These are phyloP conservation scores for Rousettus madagascariensis DNA, from an alignment of 2,797 vertebrate genomes.

Conservation along the genomic window DNA sequence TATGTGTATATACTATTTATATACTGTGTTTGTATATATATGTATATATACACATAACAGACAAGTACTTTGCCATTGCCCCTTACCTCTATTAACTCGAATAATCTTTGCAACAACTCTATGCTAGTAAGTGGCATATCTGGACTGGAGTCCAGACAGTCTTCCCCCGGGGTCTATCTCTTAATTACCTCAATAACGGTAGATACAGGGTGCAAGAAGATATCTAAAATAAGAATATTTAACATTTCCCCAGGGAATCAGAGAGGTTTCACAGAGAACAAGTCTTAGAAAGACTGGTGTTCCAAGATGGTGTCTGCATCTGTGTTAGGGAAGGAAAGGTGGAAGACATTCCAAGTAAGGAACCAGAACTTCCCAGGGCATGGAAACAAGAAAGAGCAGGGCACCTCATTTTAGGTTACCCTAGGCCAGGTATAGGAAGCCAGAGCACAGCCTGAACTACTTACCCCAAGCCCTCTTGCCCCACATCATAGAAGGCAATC, in stretches of 20 bases:
- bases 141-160: not conserved
- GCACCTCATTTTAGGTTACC: not conserved
- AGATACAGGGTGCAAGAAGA: not conserved
- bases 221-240: not conserved
- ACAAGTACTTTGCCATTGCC: not conserved
- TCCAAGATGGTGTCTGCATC: not conserved
- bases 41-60: too few relatives aligned
- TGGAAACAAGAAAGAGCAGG: not conserved
- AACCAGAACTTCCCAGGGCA: not conserved
- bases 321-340: not conserved
- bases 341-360: not conserved
- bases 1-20: not conserved
- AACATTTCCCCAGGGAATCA: not conserved
- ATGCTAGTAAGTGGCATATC: not conserved
- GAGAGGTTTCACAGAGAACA: not conserved
- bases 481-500: not conserved
- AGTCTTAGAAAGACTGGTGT: not conserved
- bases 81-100: not conserved
- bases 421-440: not conserved
- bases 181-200: not conserved
- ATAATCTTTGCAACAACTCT: not conserved
- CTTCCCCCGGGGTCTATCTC: not conserved
- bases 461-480: not conserved
- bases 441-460: not conserved
- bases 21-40: not conserved